These are phyloP conservation scores for Pachymerium ferrugineum DNA, from an alignment of 2,888 invertebrate species.

Conservation along the genomic window DNA sequence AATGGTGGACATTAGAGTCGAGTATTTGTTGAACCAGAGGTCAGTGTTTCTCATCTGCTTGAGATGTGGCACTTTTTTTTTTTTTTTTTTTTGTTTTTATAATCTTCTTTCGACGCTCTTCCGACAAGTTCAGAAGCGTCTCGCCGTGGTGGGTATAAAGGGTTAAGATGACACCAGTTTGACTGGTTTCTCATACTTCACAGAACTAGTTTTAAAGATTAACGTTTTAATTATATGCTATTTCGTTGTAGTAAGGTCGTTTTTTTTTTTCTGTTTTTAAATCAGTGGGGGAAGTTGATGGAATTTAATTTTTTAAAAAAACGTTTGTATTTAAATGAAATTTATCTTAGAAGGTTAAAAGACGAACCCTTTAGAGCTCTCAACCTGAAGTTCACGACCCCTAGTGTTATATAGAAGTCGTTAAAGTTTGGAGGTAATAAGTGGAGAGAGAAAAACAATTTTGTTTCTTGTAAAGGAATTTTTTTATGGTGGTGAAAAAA, in stretches of 20 bases:
- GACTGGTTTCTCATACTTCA: conserved; percentile 14
- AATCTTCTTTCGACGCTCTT: conserved; percentile 5
- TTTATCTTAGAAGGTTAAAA: background rate
- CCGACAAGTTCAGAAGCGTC: conserved; percentile 22
- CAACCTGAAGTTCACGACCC: background rate
- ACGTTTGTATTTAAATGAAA: background rate
- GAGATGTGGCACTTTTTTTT: background rate
- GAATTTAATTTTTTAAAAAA: background rate
- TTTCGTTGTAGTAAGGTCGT: too few species aligned
- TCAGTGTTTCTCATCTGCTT: background rate
- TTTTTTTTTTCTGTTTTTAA: background rate
- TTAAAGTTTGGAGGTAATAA: conserved; percentile 1
- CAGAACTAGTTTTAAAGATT: conserved; percentile 13
- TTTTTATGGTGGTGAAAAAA: background rate
- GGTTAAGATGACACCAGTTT: background rate
- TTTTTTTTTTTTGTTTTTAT: background rate
- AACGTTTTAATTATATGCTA: conserved; percentile 17
- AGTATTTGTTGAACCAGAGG: background rate
- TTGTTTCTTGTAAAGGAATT: background rate
- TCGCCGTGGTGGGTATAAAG: background rate
- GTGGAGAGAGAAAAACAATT: background rate
- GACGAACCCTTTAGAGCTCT: background rate
- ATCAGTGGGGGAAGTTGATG: background rate
- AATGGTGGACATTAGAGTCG: conserved; percentile 17
- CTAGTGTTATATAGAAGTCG: conserved; percentile 6